phyloP scores from a whole-genome alignment of 2,888 invertebrate species.

The Stenurella melanura region DNA sequence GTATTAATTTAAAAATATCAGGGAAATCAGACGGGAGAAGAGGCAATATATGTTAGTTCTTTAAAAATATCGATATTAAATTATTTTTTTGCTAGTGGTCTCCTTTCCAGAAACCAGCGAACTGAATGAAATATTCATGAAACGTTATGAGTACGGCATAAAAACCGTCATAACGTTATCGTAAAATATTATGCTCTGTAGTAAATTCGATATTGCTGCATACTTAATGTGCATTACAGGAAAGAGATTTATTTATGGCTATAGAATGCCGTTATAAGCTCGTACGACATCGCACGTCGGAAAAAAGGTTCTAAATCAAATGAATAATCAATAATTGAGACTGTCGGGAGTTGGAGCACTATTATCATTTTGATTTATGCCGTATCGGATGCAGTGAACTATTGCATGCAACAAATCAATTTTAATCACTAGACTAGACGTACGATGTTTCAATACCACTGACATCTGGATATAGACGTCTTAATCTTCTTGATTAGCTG shows the following conservation, averaged over 20 bases:
- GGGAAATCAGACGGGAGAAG: background rate
- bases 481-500: too few relatives aligned
- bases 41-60: background rate
- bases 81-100: background rate
- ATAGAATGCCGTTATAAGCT: background rate
- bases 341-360: background rate
- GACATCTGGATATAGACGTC: too few relatives aligned
- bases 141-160: slow-evolving; percentile 42
- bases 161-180: slow-evolving; percentile 44
- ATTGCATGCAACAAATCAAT: background rate
- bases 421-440: background rate
- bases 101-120: slow-evolving; percentile 1
- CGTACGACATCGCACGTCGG: background rate
- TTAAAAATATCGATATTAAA: background rate
- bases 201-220: slow-evolving; percentile 3
- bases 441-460: too few relatives aligned
- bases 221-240: background rate
- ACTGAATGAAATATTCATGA: slow-evolving; percentile 52
- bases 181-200: slow-evolving; percentile 20
- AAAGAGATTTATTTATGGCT: slow-evolving; percentile 11
- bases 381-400: background rate
- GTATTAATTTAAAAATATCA: background rate
- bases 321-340: background rate
- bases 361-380: background rate
- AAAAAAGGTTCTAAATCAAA: background rate